Evolutionary conservation across 2,888 invertebrate species (phyloP).

Genomic region (Chrysolina haemoptera): DNA sequence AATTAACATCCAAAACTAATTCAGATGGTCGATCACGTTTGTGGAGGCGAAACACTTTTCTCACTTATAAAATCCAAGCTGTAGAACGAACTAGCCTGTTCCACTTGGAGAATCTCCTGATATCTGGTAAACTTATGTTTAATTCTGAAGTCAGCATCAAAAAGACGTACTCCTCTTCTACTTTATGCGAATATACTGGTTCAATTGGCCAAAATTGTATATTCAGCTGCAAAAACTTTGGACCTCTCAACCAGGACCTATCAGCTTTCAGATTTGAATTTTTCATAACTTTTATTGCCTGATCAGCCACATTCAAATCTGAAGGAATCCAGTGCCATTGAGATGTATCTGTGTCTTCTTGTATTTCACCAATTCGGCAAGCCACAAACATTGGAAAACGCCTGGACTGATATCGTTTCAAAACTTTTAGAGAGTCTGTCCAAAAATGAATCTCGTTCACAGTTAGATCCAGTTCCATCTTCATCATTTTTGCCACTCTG

Average conservation of each 20-base stretch:
- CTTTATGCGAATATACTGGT: not conserved
- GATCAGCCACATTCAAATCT: not conserved
- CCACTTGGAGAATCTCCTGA: too few relatives aligned
- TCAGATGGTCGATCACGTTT: too few relatives aligned
- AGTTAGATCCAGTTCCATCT: not conserved
- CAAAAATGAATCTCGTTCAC: not conserved
- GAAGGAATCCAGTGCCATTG: slow-evolving; percentile 16
- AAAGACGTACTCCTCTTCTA: too few relatives aligned
- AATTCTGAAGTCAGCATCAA: too few relatives aligned
- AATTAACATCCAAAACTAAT: too few relatives aligned
- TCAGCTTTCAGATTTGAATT: not conserved
- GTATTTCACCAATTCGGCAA: slow-evolving; percentile 1
- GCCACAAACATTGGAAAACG: not conserved
- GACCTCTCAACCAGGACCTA: not conserved
- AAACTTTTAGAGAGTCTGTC: not conserved
- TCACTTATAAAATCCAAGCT: too few relatives aligned
- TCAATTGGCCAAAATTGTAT: not conserved
- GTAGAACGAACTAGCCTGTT: too few relatives aligned
- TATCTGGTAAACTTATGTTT: too few relatives aligned
- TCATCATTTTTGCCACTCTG: not conserved
- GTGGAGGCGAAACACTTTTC: too few relatives aligned
- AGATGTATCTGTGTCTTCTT: not conserved
- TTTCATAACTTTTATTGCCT: not conserved
- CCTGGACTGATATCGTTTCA: not conserved
- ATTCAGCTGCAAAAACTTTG: not conserved